Base-by-base conservation (phyloP, 1,140 invertebrate genomes). In the Sesamia nonagrioides region DNA sequence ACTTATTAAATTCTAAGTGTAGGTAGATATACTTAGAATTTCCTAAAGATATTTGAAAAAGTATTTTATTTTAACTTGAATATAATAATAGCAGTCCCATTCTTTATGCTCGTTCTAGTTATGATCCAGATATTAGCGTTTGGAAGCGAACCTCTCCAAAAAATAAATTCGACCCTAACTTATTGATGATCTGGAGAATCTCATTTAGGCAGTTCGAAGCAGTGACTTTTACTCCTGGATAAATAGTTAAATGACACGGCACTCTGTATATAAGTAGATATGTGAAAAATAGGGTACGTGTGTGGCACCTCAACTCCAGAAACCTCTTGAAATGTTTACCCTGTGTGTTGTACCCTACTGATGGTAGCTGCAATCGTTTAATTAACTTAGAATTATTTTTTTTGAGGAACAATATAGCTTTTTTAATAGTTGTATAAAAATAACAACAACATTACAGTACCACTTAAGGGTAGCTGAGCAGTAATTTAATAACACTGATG, bases 401-500 rank as follows among this genome's bases (percentile, higher is more conserved):
- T n/a, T n/a, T n/a, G n/a, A n/a, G n/a, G n/a, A n/a, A n/a, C n/a
- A n/a, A n/a, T n/a, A n/a, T n/a, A n/a, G n/a, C n/a, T n/a, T n/a
- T n/a, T n/a, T n/a, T n/a, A n/a, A n/a, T n/a, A n/a, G n/a, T n/a
- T n/a, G n/a, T n/a, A n/a, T 18, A 42, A 21, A 42, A 66, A 66
- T 66, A 42, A 17, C 18, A 45, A 66, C 42, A 8, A 66, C 17
- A 66, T 66, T 66, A 66, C 17, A 18, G 37, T 42, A 33, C 17
- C 61, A 42, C 17, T 66, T 40, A 13, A 66, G 61, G 37, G 35
- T 17, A 66, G 42, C 37, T 21, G 7, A 17, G 37, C 42, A 45
- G 61, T 66, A 66, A 66, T 45, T 66, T 66, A 66, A 42, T 66
- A 42, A 66, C 37, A 66, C 17, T 42, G 61, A 66, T 40, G 17